Evolutionary conservation across 2,113 vertebrate species (phyloP).

Genomic region (Mus pahari): DNA sequence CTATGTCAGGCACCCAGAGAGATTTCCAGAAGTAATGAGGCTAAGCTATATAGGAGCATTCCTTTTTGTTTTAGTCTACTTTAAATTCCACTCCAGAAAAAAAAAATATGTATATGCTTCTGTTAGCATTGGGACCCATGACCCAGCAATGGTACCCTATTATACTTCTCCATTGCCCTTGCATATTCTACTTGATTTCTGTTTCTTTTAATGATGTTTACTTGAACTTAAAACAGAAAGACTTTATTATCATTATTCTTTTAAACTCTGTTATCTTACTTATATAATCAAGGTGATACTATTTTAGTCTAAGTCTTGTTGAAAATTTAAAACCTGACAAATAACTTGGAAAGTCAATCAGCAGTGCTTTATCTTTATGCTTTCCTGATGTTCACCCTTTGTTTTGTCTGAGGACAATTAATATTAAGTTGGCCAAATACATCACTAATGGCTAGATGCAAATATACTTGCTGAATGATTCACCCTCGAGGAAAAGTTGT

Average conservation of each 20-base stretch:
- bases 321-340: constrained; percentile 28
- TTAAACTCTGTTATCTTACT: constrained; percentile 58
- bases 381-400: not conserved
- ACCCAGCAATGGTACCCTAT: not conserved
- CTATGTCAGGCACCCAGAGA: constrained; percentile 11
- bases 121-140: constrained; percentile 29
- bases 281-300: constrained; percentile 13
- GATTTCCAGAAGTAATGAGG: constrained; percentile 27
- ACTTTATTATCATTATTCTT: constrained; percentile 36
- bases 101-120: not conserved
- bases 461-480: constrained; percentile 18
- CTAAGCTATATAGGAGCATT: not conserved
- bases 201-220: constrained; percentile 68
- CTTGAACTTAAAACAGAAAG: constrained; percentile 60
- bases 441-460: constrained; percentile 29
- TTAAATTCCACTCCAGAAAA: constrained; percentile 35
- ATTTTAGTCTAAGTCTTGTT: constrained; percentile 7
- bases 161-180: constrained; percentile 25
- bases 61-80: not conserved
- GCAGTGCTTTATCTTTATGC: not conserved
- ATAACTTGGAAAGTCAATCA: constrained; percentile 34
- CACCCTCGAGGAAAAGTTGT: not conserved
- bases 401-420: not conserved
- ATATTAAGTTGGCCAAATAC: not conserved
- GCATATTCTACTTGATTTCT: constrained; percentile 31